Percentiles rank a stretch among this genome's conserved stretches.
Evolutionary conservation across 2,888 invertebrate species (phyloP).

Genomic region (Sclerodermus sp.): DNA sequence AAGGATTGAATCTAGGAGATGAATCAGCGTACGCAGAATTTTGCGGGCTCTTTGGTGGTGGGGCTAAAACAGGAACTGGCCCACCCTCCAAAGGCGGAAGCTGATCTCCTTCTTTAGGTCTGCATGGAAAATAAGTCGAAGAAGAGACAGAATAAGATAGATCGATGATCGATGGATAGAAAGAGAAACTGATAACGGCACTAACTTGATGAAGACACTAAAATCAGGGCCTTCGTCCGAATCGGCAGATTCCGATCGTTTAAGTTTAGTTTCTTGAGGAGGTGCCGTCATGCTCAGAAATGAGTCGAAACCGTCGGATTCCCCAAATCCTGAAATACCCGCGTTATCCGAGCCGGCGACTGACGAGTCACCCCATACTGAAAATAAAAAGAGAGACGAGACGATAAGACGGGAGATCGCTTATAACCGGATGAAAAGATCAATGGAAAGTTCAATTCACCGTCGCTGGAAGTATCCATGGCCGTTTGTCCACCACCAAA

Average conservation of each 20-base stretch:
- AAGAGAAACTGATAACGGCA: slow-evolving; percentile 2
- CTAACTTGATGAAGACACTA: slow-evolving; percentile 76
- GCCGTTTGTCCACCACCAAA: slow-evolving; percentile 57
- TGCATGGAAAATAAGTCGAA: too few species aligned
- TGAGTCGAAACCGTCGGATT: slow-evolving; percentile 74
- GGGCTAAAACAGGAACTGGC: slow-evolving; percentile 74
- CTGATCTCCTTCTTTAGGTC: slow-evolving; percentile 60
- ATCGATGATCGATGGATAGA: too few species aligned
- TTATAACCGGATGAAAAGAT: too few species aligned
- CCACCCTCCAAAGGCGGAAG: slow-evolving; percentile 47
- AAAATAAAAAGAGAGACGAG: too few species aligned
- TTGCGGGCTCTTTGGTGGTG: slow-evolving; percentile 67
- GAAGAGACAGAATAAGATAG: too few species aligned
- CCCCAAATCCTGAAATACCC: slow-evolving; percentile 64
- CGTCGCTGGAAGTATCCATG: slow-evolving; percentile 55
- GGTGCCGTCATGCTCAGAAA: slow-evolving; percentile 82
- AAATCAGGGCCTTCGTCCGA: slow-evolving; percentile 80
- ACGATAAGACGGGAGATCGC: too few species aligned
- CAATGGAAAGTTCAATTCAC: too few species aligned
- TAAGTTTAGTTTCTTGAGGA: slow-evolving; percentile 67
- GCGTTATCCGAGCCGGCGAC: slow-evolving; percentile 43
- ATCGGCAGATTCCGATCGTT: slow-evolving; percentile 71
- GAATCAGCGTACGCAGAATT: slow-evolving; percentile 62
- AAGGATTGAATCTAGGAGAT: slow-evolving; percentile 77
- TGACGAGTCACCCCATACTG: slow-evolving; percentile 58